Evolutionary conservation across 2,113 vertebrate genomes (phyloP), one percentile per base, ranked within the genome.

Genomic region (Anguilla japonica): DNA sequence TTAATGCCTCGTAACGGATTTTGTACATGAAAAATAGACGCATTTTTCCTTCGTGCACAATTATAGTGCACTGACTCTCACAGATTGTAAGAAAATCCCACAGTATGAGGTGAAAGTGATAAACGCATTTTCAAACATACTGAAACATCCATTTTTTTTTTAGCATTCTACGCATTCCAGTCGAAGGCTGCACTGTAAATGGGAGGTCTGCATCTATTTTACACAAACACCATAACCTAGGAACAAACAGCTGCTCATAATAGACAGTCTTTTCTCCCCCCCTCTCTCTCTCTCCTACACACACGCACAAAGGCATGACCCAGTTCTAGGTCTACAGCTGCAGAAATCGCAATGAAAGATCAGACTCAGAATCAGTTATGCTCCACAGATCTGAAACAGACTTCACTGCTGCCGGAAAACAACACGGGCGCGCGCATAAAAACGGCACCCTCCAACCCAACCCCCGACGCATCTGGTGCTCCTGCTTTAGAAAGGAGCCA

Each of bases 281-380:
- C 2, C 50, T n/a, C 39, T 80, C 81, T 87, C 83, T 83, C 81
- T 84, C 87, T 82, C 82, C 82, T 60, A 87, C 56, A 84, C 83
- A 88, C 88, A 85, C 84, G 85, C 80, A 84, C 18, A 40, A 88
- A 86, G 85, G 85, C 82, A 84, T 91, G 90, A 91, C 90, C 90
- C 85, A 91, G 87, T 91, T 91, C 88, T 83, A 56, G 41, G 18
- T 50, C n/a, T 81, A 63, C 41, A 60, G 56, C 79, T 81, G 56
- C 79, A 39, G 39, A 89, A 87, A 88, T 85, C 82, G 84, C 80
- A 86, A 89, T 82, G 50, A 91, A 63, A 41, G 86, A 87, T 89
- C 78, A 86, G 85, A 81, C 87, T 86, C 83, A 84, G 60, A 88
- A 85, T 75, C 75, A 87, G 84, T 81, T 81, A 60, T 67, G 16